A percentile compares a stretch with the other conserved stretches of the same genome.
Conservation (phyloP, 2,888 invertebrate genomes). For the Spisula solida region DNA sequence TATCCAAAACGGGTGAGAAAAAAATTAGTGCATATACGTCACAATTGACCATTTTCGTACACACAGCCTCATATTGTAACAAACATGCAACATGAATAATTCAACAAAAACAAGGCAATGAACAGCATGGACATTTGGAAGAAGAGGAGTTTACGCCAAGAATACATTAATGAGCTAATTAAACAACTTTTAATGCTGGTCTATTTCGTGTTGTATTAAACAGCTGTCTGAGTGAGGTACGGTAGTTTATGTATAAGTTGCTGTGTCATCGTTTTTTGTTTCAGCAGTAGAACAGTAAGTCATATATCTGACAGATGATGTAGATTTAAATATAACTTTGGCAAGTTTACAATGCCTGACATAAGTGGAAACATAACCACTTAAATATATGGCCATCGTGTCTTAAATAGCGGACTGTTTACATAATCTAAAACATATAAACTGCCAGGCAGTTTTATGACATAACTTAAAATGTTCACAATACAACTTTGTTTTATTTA, state of each 20-base stretch:
- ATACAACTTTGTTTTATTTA: neutral
- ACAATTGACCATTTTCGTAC: neutral
- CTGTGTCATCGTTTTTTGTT: neutral
- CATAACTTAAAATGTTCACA: neutral
- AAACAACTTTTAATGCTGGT: neutral
- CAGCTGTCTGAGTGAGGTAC: neutral
- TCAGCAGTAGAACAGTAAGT: neutral
- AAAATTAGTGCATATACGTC: too few species aligned
- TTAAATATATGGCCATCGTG: neutral
- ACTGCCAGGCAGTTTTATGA: neutral
- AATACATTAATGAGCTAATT: neutral
- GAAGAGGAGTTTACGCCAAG: too few species aligned
- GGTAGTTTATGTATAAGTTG: neutral
- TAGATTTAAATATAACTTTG: neutral
- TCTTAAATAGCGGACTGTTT: neutral
- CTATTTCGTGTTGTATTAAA: neutral
- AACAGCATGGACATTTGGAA: neutral
- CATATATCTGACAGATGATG: neutral
- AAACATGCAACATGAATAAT: neutral
- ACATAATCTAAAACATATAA: neutral
- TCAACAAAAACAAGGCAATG: neutral
- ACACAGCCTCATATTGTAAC: neutral
- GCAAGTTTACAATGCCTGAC: constrained; percentile 3
- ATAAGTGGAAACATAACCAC: neutral
- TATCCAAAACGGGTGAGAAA: too few species aligned